Evolutionary conservation across 2,113 vertebrate species (phyloP), one percentile per base, ranked within the genome.

Genomic region (Madoqua kirkii): DNA sequence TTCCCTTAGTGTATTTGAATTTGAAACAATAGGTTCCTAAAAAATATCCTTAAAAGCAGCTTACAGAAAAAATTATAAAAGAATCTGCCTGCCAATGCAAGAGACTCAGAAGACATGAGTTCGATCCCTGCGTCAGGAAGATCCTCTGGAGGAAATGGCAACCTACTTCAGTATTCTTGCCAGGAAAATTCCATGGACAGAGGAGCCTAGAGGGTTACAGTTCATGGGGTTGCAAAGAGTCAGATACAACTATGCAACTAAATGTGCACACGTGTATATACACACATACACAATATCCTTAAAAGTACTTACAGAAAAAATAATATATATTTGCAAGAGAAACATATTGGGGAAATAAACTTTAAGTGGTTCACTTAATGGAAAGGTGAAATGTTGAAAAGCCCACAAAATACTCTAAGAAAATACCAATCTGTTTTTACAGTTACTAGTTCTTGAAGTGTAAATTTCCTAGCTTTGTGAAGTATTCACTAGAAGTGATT

Each of bases 31-130:
- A 19, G 16, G 2, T 74, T 83, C 31, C 48, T 91, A 31, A 91
- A 91, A 87, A 84, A 36, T 57, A 92, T n/a, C 29, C 52, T 94
- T 89, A 96, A 93, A 91, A 92, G 60, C 54, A 94, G 10, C 50
- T 76, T 82, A 48, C 23, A 76, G 21, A 76, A 43, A 43, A 76
- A 76, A 76, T 76, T 71, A 71, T 71, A 71, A 36, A 36, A 71
- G 10, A 76, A 76, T 43, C 40, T 43, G 40, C 40, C 40, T 43
- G 71, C 36, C 23, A 40, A 6, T 23, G 67, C n/a, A 71, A 71
- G n/a, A 71, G 67, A 71, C 67, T 71, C 19, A 71, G 19, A 71
- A 71, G n/a, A 40, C 67, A 71, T 23, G 36, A 71, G 67, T 71
- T 71, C 3, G 3, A 71, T 40, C n/a, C 10, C 67, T 71, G 67